Percentiles rank a stretch among this genome's conserved stretches.
Evolutionary conservation across 2,888 invertebrate species (phyloP).

Genomic region (Penaeus monodon): DNA sequence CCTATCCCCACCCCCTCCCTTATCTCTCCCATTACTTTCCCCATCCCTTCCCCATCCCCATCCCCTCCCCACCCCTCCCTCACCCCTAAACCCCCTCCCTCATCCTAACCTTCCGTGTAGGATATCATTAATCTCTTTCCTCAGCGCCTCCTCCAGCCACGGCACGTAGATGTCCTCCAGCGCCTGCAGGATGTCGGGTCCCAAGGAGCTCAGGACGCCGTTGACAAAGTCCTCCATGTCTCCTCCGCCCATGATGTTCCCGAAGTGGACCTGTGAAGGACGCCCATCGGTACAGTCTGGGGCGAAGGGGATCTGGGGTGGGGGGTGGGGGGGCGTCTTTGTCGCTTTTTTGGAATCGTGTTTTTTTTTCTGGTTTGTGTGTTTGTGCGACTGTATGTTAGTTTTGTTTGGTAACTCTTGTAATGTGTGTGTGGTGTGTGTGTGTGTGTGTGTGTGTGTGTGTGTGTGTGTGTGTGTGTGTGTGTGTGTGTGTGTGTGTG

Average conservation of each 20-base stretch:
- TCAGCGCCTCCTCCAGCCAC: slow-evolving; percentile 37
- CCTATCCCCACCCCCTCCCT: neutral
- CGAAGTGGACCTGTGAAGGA: slow-evolving; percentile 59
- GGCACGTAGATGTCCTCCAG: slow-evolving; percentile 36
- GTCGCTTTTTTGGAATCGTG: neutral
- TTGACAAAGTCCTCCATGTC: slow-evolving; percentile 63
- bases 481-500: too few species aligned
- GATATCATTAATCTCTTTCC: slow-evolving; percentile 30
- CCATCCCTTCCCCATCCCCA: neutral
- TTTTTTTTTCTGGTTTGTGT: too few species aligned
- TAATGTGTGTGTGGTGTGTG: neutral
- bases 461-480: slow-evolving; percentile 11
- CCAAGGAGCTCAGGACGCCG: slow-evolving; percentile 61
- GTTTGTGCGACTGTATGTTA: neutral
- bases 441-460: slow-evolving; percentile 29
- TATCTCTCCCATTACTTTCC: neutral
- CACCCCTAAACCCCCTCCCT: neutral
- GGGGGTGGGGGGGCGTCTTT: neutral
- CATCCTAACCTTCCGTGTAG: slow-evolving; percentile 39
- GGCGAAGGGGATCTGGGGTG: neutral
- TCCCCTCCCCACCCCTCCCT: neutral
- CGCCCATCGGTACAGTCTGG: too few species aligned
- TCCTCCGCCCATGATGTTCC: slow-evolving; percentile 64
- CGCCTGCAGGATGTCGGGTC: slow-evolving; percentile 49
- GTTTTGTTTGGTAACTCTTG: too few species aligned